phyloP scores from a whole-genome alignment of 2,113 vertebrate species.

The Sinocyclocheilus anophthalmus region DNA sequence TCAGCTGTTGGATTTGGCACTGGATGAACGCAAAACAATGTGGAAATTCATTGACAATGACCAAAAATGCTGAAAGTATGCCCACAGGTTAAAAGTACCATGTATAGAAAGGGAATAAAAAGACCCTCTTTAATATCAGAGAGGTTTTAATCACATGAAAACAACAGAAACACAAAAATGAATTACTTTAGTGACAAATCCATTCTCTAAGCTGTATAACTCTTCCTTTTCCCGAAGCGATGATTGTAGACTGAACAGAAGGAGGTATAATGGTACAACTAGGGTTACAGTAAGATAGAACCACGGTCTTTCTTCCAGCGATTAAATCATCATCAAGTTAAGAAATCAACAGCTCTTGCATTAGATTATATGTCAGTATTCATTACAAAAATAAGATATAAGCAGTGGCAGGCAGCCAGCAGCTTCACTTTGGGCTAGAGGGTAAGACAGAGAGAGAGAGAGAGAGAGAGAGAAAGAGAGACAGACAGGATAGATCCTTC shows the following conservation, averaged over 20 bases:
- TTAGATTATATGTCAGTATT: slow-evolving; percentile 50
- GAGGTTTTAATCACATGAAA: slow-evolving; percentile 75
- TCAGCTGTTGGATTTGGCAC: slow-evolving; percentile 9
- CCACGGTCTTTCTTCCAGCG: slow-evolving; percentile 15
- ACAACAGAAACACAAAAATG: slow-evolving; percentile 65
- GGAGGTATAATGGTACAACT: slow-evolving; percentile 28
- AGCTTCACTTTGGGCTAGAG: slow-evolving; percentile 49
- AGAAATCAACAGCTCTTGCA: slow-evolving; percentile 48
- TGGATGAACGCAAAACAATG: not conserved
- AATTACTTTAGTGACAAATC: slow-evolving; percentile 38
- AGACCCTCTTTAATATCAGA: slow-evolving; percentile 30
- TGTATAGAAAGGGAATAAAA: not conserved
- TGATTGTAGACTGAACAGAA: slow-evolving; percentile 50
- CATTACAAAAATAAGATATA: slow-evolving; percentile 60
- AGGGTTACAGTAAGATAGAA: slow-evolving; percentile 39
- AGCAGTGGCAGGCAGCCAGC: slow-evolving; percentile 53
- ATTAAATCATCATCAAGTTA: slow-evolving; percentile 46
- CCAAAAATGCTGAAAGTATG: not conserved
- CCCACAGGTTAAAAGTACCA: not conserved
- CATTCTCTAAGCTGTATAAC: slow-evolving; percentile 41
- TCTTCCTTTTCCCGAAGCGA: slow-evolving; percentile 36
- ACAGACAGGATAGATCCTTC: slow-evolving; percentile 17
- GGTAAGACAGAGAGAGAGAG: slow-evolving; percentile 34
- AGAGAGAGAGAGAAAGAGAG: slow-evolving; percentile 27
- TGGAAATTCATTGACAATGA: not conserved